A percentile compares a stretch with the other conserved stretches of the same genome.
Conservation (phyloP, 2,888 invertebrate species). For the Lithophane leautieri region DNA sequence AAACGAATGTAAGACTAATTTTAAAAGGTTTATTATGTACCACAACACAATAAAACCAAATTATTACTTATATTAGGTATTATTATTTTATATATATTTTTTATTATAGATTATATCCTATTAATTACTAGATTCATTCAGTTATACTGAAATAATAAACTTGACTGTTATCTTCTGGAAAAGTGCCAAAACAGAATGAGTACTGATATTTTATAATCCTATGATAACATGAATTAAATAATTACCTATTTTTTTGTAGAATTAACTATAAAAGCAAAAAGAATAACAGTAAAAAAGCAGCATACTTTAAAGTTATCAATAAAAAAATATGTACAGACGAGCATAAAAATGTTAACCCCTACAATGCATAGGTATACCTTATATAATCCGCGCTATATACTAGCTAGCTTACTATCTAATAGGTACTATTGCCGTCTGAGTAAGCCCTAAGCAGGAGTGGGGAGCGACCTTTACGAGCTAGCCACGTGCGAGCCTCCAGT, state of each 20-base stretch:
- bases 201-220: conserved; percentile 9
- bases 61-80: too few species aligned
- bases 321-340: neutral
- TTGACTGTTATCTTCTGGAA: conserved; percentile 9
- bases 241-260: neutral
- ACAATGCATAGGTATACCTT: neutral
- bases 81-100: neutral
- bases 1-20: neutral
- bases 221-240: neutral
- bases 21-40: neutral
- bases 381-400: neutral
- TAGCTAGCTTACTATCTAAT: neutral
- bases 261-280: neutral
- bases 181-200: conserved; percentile 23
- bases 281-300: neutral
- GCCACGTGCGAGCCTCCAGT: conserved; percentile 78
- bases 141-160: conserved; percentile 16
- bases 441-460: conserved; percentile 37
- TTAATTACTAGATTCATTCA: neutral
- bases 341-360: neutral
- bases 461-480: conserved; percentile 80
- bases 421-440: conserved; percentile 13
- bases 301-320: neutral
- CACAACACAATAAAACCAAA: neutral
- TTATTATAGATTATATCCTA: neutral